These are phyloP conservation scores for Ephestia elutella DNA, from an alignment of 1,140 invertebrate genomes.

Conservation along the genomic window DNA sequence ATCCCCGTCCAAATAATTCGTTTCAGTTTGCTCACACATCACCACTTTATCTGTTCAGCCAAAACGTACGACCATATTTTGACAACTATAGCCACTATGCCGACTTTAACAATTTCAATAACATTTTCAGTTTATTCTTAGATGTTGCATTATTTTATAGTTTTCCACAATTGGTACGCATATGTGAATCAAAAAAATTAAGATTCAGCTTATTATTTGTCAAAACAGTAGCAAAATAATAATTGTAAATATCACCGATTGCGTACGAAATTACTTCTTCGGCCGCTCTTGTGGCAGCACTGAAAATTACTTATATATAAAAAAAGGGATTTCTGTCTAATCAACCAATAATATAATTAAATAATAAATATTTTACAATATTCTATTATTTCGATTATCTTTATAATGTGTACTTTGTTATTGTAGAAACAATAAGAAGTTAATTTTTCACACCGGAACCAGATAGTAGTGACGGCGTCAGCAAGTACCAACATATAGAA, in stretches of 20 bases:
- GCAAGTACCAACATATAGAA: slow-evolving; percentile 52
- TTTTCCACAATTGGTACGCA: slow-evolving; percentile 13
- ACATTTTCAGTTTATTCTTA: slow-evolving; percentile 32
- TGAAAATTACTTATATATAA: slow-evolving; percentile 28
- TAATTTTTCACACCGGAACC: slow-evolving; percentile 39
- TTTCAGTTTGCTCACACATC: slow-evolving; percentile 75
- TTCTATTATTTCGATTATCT: neutral
- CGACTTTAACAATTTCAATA: slow-evolving; percentile 52
- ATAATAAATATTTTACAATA: neutral
- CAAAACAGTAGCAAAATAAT: slow-evolving; percentile 67
- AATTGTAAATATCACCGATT: slow-evolving; percentile 73
- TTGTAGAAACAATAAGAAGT: slow-evolving; percentile 18
- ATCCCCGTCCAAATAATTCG: slow-evolving; percentile 81
- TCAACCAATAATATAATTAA: too few species aligned
- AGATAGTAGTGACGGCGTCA: slow-evolving; percentile 52
- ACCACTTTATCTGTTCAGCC: slow-evolving; percentile 59
- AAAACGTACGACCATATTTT: slow-evolving; percentile 70
- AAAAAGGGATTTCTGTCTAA: neutral
- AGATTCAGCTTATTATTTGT: slow-evolving; percentile 46
- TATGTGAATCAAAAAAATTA: slow-evolving; percentile 16
- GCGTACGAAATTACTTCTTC: slow-evolving; percentile 65
- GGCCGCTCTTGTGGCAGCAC: slow-evolving; percentile 42
- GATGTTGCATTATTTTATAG: slow-evolving; percentile 17
- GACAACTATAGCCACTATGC: slow-evolving; percentile 57
- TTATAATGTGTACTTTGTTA: neutral